Base-by-base conservation (phyloP, 2,888 invertebrate species). In the Leptopterna dolabrata region DNA sequence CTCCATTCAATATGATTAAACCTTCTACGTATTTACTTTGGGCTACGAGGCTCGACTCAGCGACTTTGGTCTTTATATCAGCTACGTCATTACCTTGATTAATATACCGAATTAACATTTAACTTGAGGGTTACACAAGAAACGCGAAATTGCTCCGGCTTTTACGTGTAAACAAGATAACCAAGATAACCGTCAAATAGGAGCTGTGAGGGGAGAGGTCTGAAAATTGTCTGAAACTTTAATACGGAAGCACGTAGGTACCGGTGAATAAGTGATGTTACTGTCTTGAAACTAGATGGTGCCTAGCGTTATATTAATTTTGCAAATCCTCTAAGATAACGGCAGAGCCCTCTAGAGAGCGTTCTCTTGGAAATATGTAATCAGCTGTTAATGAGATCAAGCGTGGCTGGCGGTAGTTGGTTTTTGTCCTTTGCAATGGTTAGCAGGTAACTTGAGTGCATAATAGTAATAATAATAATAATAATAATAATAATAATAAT, bases 71-170 rank as follows among this genome's bases (percentile, higher is more conserved):
- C 81, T 78, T 81, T 63, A 36, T 55, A 6, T 70, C 71, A 43
- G 36, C 80, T 43, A 87, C 86, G 86, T 87, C 63, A 80, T 87
- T 87, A 87, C 80, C 80, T 71, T 87, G 80, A 87, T 87, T 87
- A 87, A 87, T 87, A 87, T 80, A 80, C 86, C 86, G 43, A 87
- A 87, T 87, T 87, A 87, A 85, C 85, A 85, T 85, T 85, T 85
- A 85, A 47, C 73, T 47, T 9, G 4, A n/a, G 29, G 73, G n/a
- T 36, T 41, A 73, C 85, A 76, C 73, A 83, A 85, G 83, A 81
- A 63, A 36, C 70, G 55, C 83, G 83, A 83, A 83, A 83, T 83
- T 83, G 76, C 73, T n/a, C 16, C 6, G 14, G 43, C 73, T 70
- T 29, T 43, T 30, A 29, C 47, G 51, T 85, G 47, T 76, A 73